A percentile compares a stretch with the other conserved stretches of the same genome.
phyloP scores from a whole-genome alignment of 2,797 vertebrate species.

The Otus scops region DNA sequence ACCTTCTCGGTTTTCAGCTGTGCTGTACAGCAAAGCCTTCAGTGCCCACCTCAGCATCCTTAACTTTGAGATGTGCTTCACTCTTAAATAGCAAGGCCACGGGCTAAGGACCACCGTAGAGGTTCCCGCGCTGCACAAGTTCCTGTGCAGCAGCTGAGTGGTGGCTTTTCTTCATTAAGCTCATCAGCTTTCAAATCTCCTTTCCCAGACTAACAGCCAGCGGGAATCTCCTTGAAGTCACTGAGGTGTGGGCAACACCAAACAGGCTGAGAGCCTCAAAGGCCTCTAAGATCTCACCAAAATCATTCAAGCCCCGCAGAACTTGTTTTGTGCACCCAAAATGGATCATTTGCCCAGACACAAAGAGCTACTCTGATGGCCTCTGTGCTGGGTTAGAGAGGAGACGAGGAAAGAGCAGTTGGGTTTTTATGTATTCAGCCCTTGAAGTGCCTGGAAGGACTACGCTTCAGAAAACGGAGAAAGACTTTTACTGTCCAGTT shows the following conservation, averaged over 20 bases:
- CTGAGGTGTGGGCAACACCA: neutral
- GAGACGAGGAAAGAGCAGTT: neutral
- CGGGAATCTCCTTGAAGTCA: conserved; percentile 33
- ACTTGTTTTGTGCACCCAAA: neutral
- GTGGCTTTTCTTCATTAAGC: neutral
- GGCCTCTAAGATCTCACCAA: neutral
- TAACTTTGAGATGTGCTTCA: neutral
- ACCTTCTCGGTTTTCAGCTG: neutral
- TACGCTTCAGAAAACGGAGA: neutral
- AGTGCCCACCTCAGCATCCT: accelerated
- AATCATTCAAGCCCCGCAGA: neutral
- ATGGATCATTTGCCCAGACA: neutral
- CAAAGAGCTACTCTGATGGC: neutral
- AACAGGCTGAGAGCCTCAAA: conserved; percentile 15
- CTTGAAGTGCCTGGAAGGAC: neutral
- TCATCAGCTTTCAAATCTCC: neutral
- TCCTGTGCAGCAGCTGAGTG: neutral
- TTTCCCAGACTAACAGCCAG: conserved; percentile 9
- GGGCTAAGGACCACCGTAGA: neutral
- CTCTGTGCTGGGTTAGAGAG: neutral
- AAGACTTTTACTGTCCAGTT: neutral
- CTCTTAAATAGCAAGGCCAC: accelerated
- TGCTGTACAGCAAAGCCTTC: neutral
- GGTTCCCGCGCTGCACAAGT: neutral
- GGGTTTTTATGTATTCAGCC: neutral